Percentiles rank a stretch among this genome's conserved stretches.
These are phyloP conservation scores for Eumacrocentrus americanus DNA, from an alignment of 2,888 invertebrate genomes.

Conservation along the genomic window DNA sequence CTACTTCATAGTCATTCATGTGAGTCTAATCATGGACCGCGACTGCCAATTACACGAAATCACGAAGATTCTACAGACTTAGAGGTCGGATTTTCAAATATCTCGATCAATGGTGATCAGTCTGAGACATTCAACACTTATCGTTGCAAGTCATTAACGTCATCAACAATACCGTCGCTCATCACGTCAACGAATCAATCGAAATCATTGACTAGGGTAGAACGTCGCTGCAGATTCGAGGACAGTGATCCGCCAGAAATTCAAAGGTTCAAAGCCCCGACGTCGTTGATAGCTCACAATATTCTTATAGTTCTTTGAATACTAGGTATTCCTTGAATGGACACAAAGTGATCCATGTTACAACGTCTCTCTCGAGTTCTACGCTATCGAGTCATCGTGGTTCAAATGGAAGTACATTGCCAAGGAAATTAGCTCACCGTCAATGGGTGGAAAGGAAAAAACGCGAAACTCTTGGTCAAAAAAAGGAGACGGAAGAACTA, in stretches of 20 bases:
- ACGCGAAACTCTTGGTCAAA: conserved; percentile 44
- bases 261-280: conserved; percentile 38
- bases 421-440: conserved; percentile 60
- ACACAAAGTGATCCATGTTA: conserved; percentile 42
- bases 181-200: conserved; percentile 33
- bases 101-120: conserved; percentile 30
- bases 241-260: conserved; percentile 34
- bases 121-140: conserved; percentile 39
- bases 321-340: conserved; percentile 42
- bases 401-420: conserved; percentile 32
- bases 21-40: too few relatives aligned
- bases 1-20: too few relatives aligned
- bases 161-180: conserved; percentile 33
- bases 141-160: conserved; percentile 42
- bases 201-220: conserved; percentile 32
- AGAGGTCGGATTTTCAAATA: conserved; percentile 18
- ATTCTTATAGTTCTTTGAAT: not conserved
- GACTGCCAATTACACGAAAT: too few relatives aligned
- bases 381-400: conserved; percentile 33
- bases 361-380: conserved; percentile 41
- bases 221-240: conserved; percentile 39
- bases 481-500: conserved; percentile 49
- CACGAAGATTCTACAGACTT: conserved; percentile 40
- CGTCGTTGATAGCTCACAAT: too few relatives aligned
- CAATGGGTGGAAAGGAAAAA: conserved; percentile 67